Base-by-base conservation (phyloP, 1,140 invertebrate genomes). In the Rhizoglyphus robini region DNA sequence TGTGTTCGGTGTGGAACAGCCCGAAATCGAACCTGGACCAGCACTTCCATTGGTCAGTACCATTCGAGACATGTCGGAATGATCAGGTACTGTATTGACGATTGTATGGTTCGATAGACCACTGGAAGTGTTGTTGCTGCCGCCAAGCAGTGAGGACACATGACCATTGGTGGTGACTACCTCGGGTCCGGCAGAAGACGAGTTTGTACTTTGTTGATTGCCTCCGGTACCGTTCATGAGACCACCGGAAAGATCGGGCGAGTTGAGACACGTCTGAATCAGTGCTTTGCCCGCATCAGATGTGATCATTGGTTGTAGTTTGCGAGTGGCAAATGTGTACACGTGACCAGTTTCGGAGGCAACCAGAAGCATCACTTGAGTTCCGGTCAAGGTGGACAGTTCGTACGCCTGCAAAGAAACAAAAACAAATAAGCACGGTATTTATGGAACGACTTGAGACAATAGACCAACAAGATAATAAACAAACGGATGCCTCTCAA, bases 301-400 rank as follows among this genome's bases (percentile, higher is more conserved):
- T 18, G 92, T 96, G 75, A 99, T 99, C 94, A 99, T 99, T 58
- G 96, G 96, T 77, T 99, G 94, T 47, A 99, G 81, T 78, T 99
- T 99, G 63, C 92, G 82, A 54, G 96, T 99, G 34, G 96, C 96
- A 80, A 98, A 99, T 57, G 96, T 99, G 79, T 99, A 99, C 70
- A 99, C 96, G 80, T 99, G 96, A 3, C 96, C 92, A 15, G 91
- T 96, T 77, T 96, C 92, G 36, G 88, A 92, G 32, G 91, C 92
- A 63, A 96, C 92, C 72, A 96, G 79, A 63, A 96, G 78, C 91
- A 95, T 96, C 75, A 99, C 95, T 81, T 99, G 95, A 15, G 96
- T 99, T 18, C 96, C 96, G 51, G 96, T 99, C 76, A 99, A 76
- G 64, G 95, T 99, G 65, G 96, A 97, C 73, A 99, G 78, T 79